These are phyloP conservation scores for Drosophila obscura DNA, from an alignment of 1,140 invertebrate species.

Conservation along the genomic window DNA sequence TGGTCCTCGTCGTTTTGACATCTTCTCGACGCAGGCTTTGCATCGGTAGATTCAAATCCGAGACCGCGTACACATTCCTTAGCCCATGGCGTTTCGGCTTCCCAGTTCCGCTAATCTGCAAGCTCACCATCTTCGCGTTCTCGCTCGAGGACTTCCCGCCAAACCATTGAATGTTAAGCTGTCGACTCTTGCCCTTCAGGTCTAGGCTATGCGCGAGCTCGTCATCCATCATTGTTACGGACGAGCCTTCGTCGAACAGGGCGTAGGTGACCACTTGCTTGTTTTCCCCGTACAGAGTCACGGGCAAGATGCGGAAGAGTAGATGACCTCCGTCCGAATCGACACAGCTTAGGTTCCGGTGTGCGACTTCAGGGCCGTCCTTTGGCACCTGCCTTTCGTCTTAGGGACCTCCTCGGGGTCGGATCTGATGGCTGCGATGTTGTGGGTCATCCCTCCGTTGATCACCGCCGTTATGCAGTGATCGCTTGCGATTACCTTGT, in stretches of 20 bases:
- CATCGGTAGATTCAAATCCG: neutral
- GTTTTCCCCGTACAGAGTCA: neutral
- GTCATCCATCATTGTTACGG: no score
- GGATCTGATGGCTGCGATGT: neutral
- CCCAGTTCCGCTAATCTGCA: no score
- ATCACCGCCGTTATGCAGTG: no score
- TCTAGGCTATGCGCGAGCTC: neutral
- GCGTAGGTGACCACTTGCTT: neutral
- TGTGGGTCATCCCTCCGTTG: neutral
- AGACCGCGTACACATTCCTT: no score
- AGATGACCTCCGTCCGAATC: neutral
- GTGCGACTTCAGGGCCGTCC: no score
- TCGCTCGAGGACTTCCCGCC: neutral
- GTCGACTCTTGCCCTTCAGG: neutral
- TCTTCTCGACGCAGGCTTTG: neutral
- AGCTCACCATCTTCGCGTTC: neutral
- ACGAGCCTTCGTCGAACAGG: no score
- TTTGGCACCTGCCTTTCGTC: no score
- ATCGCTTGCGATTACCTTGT: no score
- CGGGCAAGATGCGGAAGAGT: neutral
- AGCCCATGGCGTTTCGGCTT: no score
- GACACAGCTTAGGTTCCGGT: constrained; percentile 1
- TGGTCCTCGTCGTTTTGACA: no score
- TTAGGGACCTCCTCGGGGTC: neutral
- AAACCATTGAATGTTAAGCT: constrained; percentile 5